Conservation (phyloP, 2,797 vertebrate species). For the Borostomias antarcticus region DNA sequence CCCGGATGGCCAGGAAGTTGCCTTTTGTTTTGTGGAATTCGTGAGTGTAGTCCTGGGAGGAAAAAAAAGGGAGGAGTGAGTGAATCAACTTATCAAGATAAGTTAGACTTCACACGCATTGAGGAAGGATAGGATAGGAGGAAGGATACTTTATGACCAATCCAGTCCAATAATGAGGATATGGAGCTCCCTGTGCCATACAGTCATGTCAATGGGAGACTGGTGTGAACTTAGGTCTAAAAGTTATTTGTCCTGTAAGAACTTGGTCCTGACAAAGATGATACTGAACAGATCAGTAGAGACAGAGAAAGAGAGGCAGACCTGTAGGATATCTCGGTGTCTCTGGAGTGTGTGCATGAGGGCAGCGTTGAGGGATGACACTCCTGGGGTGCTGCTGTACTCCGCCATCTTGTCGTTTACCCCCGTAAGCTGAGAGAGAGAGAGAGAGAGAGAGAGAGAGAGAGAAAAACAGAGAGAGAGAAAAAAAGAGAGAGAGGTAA, state of each 20-base stretch:
- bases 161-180: background rate
- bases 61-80: too few relatives aligned
- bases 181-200: background rate
- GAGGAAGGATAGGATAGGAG: background rate
- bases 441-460: background rate
- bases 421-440: conserved; percentile 83
- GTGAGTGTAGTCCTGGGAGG: conserved; percentile 92
- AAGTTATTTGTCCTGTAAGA: too few relatives aligned
- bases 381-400: conserved; percentile 88
- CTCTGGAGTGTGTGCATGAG: conserved; percentile 97
- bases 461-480: too few relatives aligned
- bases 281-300: too few relatives aligned
- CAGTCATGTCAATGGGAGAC: background rate
- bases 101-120: too few relatives aligned
- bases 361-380: conserved; percentile 91
- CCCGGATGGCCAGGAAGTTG: conserved; percentile 92
- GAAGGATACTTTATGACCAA: background rate
- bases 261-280: too few relatives aligned
- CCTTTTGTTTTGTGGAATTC: conserved; percentile 99
- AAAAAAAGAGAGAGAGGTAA: too few relatives aligned
- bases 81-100: too few relatives aligned
- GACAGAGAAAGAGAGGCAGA: conserved; percentile 46
- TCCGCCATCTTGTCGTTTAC: conserved; percentile 98
- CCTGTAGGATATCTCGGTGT: conserved; percentile 96
- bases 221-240: background rate